These are phyloP conservation scores for Garrulus glandarius DNA, from an alignment of 2,797 vertebrate genomes.

Conservation along the genomic window DNA sequence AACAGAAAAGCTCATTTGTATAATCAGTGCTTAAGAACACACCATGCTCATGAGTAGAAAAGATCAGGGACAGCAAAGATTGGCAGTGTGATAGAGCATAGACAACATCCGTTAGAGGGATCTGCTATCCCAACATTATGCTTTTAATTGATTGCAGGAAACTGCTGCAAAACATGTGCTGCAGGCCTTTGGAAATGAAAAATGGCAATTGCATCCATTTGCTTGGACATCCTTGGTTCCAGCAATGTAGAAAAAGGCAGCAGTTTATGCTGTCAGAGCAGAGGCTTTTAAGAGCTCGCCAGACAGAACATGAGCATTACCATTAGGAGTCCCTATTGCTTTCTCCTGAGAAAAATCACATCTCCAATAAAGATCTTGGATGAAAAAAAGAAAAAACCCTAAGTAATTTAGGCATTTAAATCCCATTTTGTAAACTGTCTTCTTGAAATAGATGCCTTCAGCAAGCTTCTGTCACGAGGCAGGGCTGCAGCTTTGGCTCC, in stretches of 20 bases:
- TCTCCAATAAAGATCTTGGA: background rate
- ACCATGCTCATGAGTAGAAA: accelerated
- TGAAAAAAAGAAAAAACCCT: accelerated
- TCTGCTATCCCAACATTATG: accelerated
- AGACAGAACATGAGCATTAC: accelerated
- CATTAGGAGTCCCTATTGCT: background rate
- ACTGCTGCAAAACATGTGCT: background rate
- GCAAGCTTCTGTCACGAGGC: background rate
- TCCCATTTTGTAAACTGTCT: background rate
- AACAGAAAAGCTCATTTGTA: background rate
- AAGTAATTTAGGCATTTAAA: background rate
- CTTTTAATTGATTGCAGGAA: background rate
- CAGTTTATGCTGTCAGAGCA: background rate
- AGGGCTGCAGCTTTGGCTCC: background rate
- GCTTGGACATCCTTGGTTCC: background rate
- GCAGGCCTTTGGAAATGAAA: background rate
- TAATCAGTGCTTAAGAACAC: background rate
- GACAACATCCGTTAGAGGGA: background rate
- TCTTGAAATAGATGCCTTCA: background rate
- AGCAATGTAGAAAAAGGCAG: background rate
- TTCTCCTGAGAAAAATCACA: background rate
- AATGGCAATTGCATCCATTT: background rate
- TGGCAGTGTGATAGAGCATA: accelerated
- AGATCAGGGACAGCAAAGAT: background rate
- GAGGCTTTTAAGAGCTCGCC: background rate